Evolutionary conservation across 2,797 vertebrate genomes (phyloP), one percentile per base, ranked within the genome.

Genomic region (Knipowitschia caucasica): DNA sequence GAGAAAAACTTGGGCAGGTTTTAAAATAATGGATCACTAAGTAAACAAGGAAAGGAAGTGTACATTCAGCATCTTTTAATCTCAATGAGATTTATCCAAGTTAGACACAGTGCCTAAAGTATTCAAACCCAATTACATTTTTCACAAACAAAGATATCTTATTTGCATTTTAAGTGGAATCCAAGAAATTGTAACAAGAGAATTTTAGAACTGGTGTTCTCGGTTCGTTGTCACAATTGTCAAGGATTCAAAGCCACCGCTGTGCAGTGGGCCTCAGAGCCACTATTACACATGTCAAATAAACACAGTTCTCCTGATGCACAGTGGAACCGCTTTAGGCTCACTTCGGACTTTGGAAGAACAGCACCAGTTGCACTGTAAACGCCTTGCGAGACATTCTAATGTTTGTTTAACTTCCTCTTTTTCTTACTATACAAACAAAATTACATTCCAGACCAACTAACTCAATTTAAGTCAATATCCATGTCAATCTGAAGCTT

Each of bases 131-230:
- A n/a, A n/a, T n/a, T n/a, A n/a, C n/a, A n/a, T n/a, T n/a, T n/a
- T n/a, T n/a, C n/a, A n/a, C n/a, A n/a, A n/a, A n/a, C n/a, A n/a
- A n/a, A n/a, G n/a, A n/a, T n/a, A n/a, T n/a, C n/a, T n/a, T n/a
- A n/a, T n/a, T n/a, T n/a, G n/a, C n/a, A n/a, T n/a, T n/a, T n/a
- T n/a, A n/a, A n/a, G n/a, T n/a, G n/a, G n/a, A n/a, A n/a, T n/a
- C n/a, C n/a, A n/a, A n/a, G n/a, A n/a, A n/a, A n/a, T n/a, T n/a
- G n/a, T n/a, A n/a, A n/a, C n/a, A n/a, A n/a, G 62, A 83, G 84
- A 82, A 87, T 86, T 88, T 86, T 63, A 65, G 62, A 53, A 77
- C 84, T 64, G 77, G 81, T 77, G 79, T 87, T 79, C 76, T 86
- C 60, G 61, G 74, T 75, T 86, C 74, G 78, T 78, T 85, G 76